These are phyloP conservation scores for Eidolon helvum DNA, from an alignment of 2,113 vertebrate genomes.

Conservation along the genomic window DNA sequence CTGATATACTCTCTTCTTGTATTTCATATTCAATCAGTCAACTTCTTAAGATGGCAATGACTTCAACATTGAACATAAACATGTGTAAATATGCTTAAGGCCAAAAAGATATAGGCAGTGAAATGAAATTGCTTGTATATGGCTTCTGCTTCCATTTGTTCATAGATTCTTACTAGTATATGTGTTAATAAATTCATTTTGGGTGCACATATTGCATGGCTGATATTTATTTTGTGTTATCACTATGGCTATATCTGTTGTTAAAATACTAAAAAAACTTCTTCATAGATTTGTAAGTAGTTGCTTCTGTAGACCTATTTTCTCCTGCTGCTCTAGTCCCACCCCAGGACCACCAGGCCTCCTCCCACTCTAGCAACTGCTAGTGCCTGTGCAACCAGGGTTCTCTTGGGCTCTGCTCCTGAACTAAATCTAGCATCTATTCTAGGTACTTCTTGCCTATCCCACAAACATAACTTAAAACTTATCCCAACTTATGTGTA, in stretches of 20 bases:
- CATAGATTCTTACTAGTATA: background rate
- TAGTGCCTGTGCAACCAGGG: fast-evolving
- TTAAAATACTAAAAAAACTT: background rate
- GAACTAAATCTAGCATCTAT: background rate
- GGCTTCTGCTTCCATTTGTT: background rate
- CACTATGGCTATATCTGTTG: background rate
- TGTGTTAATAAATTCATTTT: background rate
- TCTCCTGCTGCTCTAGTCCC: background rate
- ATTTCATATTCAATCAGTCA: background rate
- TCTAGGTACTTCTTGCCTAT: background rate
- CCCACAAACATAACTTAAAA: background rate
- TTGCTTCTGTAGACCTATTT: background rate
- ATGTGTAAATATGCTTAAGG: background rate
- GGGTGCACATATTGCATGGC: background rate
- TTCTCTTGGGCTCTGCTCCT: background rate
- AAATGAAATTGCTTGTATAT: background rate
- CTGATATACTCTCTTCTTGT: background rate
- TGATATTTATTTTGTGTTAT: background rate
- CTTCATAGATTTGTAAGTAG: background rate
- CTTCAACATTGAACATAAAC: background rate
- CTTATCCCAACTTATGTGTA: background rate
- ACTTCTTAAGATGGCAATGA: background rate
- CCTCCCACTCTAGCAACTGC: too few relatives aligned
- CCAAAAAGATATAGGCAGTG: background rate
- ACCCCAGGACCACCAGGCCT: fast-evolving